phyloP scores from a whole-genome alignment of 2,113 vertebrate species.

The Dasyornis broadbenti region DNA sequence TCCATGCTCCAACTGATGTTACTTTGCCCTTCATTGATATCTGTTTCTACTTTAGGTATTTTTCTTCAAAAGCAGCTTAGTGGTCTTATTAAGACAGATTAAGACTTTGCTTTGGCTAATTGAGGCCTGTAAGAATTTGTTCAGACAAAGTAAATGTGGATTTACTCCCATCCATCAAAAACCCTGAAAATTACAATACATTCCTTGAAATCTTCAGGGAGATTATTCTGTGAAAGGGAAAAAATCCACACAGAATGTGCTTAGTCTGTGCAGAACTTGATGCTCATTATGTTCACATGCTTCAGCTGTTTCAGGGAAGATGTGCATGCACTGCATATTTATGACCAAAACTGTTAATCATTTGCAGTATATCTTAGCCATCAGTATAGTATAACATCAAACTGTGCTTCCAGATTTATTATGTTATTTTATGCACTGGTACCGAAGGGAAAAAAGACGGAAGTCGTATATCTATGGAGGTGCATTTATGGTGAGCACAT shows the following conservation, averaged over 20 bases:
- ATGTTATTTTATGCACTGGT: neutral
- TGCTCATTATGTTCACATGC: neutral
- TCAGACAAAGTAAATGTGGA: neutral
- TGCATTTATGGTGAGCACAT: neutral
- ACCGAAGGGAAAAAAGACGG: neutral
- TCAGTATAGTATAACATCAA: neutral
- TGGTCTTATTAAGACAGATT: neutral
- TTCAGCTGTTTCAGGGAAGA: neutral
- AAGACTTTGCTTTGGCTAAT: constrained; percentile 4
- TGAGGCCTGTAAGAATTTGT: neutral
- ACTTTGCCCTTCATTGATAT: neutral
- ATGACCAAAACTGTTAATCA: neutral
- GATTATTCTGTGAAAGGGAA: neutral
- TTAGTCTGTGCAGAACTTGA: neutral
- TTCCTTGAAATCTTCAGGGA: neutral
- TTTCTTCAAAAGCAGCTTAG: constrained; percentile 8
- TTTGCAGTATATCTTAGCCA: neutral
- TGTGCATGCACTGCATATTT: neutral
- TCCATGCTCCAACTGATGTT: neutral
- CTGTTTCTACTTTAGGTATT: neutral
- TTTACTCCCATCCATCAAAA: constrained; percentile 2
- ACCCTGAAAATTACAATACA: neutral
- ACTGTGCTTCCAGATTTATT: neutral
- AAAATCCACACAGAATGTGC: neutral
- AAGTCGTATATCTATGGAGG: neutral